Evolutionary conservation across 2,888 invertebrate species (phyloP), one percentile per base, ranked within the genome.

Genomic region (Horisme vitalbata): DNA sequence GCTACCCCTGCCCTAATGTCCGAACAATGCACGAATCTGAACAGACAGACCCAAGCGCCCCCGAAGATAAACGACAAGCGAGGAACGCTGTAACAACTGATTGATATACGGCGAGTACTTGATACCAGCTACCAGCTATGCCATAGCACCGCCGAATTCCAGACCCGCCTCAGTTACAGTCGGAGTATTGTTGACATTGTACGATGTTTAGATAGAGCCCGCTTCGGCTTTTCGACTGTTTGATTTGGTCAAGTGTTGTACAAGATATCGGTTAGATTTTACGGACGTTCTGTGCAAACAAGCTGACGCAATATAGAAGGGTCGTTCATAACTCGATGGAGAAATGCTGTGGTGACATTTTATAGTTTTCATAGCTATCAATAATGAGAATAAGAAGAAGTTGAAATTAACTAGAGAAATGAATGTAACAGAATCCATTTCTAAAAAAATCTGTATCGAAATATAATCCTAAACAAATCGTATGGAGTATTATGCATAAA

Each of bases 11-110:
- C 78, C 73, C 80, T 85, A 86, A 87, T 84, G 86, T 79, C 79
- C 76, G 79, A 88, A 88, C 88, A 88, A 88, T 87, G 86, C 83
- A 82, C 83, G 77, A 86, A 84, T 86, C 85, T 84, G 83, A 79
- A 83, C 83, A 75, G 84, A 81, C 79, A 82, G 84, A 79, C 80
- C 81, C 83, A 79, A 85, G 73, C 78, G 74, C 73, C 62, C 21
- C 71, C 80, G 80, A 85, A 88, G 88, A 89, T 87, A 89, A 89
- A 88, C 87, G 86, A 86, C 86, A 85, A 83, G 75, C 81, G 79
- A 79, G 68, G 75, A 82, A 72, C 83, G 75, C 70, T 83, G 86
- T 87, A 86, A 86, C 87, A 86, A 84, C 82, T 87, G 88, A 89
- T 86, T 88, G 88, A 88, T 88, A 83, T 85, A 87, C 83, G 79